These are phyloP conservation scores for Plebejus anna DNA, from an alignment of 2,888 invertebrate genomes.

Conservation along the genomic window DNA sequence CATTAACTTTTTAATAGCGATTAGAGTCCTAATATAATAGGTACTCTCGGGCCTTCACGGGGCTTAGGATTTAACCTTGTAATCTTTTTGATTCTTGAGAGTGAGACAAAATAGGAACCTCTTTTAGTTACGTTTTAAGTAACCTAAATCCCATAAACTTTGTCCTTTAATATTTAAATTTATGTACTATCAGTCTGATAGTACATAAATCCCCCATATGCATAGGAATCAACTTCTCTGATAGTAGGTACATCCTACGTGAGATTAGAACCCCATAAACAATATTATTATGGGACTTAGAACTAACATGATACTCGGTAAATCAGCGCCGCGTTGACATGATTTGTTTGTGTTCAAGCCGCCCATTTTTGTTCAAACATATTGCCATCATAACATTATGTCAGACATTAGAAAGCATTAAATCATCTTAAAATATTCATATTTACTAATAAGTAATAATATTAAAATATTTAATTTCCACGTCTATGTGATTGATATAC, in stretches of 20 bases:
- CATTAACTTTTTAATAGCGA: too few species aligned
- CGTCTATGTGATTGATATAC: background rate
- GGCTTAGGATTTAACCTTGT: too few species aligned
- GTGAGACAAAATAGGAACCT: too few species aligned
- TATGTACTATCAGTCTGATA: too few species aligned
- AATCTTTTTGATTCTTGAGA: too few species aligned
- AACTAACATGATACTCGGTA: conserved; percentile 9
- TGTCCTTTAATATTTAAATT: background rate
- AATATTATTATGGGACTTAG: conserved; percentile 13
- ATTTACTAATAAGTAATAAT: too few species aligned
- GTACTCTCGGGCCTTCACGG: too few species aligned
- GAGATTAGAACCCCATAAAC: background rate
- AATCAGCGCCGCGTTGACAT: conserved; percentile 4
- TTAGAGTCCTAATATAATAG: too few species aligned
- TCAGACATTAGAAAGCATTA: conserved; percentile 8
- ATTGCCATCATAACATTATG: background rate
- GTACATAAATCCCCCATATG: too few species aligned
- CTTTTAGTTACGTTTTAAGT: too few species aligned
- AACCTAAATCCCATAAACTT: background rate
- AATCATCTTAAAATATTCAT: background rate
- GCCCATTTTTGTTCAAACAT: conserved; percentile 8
- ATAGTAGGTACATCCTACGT: conserved; percentile 4
- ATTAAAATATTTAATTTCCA: background rate
- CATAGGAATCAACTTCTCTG: too few species aligned
- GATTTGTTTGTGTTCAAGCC: conserved; percentile 8